Conservation (phyloP, 2,113 vertebrate genomes). For the Bos indicus region DNA sequence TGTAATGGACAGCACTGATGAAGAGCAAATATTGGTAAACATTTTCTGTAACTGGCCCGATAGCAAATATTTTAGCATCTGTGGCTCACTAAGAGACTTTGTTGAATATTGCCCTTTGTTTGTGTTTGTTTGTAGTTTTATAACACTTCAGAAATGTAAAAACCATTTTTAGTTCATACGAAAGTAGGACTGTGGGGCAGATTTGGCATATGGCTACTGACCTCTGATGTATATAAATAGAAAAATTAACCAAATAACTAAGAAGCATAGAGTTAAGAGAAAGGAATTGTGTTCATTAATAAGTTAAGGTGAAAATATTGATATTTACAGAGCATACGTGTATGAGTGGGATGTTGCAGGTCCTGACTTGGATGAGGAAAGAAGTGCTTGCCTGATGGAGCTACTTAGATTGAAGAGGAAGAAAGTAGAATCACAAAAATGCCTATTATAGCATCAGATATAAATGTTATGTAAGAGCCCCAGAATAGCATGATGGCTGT, state of each 20-base stretch:
- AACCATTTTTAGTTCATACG: not conserved
- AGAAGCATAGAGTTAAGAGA: not conserved
- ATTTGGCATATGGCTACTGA: not conserved
- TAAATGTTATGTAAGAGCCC: constrained; percentile 75
- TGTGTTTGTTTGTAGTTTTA: not conserved
- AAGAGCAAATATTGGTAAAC: not conserved
- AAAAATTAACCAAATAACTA: constrained; percentile 39
- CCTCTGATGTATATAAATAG: not conserved
- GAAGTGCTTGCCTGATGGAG: constrained; percentile 36
- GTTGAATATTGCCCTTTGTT: not conserved
- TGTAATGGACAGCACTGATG: not conserved
- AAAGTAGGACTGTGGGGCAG: not conserved
- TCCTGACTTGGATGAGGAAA: constrained; percentile 21
- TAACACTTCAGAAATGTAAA: not conserved
- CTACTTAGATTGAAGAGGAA: constrained; percentile 59
- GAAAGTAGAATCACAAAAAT: constrained; percentile 68
- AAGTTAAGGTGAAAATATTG: not conserved
- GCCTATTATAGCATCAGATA: constrained; percentile 74
- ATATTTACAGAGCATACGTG: not conserved
- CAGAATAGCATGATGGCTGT: constrained; percentile 73
- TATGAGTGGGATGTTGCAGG: constrained; percentile 4
- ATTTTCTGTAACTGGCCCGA: not conserved
- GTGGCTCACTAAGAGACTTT: not conserved
- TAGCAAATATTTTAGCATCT: not conserved
- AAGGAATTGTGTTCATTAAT: not conserved